phyloP scores from a whole-genome alignment of 2,797 vertebrate genomes.

The Orestias chungarensis region DNA sequence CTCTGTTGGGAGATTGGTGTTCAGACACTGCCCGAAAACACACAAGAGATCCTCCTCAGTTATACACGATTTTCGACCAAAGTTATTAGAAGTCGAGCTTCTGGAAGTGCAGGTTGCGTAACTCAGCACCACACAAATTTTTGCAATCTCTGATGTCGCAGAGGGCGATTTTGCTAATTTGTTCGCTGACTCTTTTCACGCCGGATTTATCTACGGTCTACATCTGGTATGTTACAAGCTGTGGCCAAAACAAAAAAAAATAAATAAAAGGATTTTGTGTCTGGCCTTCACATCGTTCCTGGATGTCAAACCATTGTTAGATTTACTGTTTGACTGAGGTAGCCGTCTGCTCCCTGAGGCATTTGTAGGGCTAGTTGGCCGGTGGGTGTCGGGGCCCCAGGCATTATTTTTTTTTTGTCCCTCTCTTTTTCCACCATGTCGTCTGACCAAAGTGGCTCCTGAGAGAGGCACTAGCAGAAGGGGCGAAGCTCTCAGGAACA shows the following conservation, averaged over 20 bases:
- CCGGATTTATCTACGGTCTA: conserved; percentile 29
- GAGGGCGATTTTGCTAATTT: too few species aligned
- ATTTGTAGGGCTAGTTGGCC: conserved; percentile 32
- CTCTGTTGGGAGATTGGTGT: too few species aligned
- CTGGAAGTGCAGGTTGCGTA: not conserved
- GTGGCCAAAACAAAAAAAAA: not conserved
- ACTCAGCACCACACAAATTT: not conserved
- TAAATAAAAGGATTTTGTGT: not conserved
- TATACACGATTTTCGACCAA: too few species aligned
- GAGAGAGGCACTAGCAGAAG: conserved; percentile 33
- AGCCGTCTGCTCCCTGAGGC: conserved; percentile 62
- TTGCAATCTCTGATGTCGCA: not conserved
- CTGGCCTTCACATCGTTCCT: conserved; percentile 7
- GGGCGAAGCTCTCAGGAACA: conserved; percentile 45
- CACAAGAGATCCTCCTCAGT: too few species aligned
- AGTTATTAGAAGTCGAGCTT: not conserved
- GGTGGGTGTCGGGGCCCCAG: conserved; percentile 67
- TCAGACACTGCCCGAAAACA: too few species aligned
- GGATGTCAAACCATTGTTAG: conserved; percentile 40
- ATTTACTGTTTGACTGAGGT: conserved; percentile 51
- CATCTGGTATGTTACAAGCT: conserved; percentile 26
- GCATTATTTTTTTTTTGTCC: conserved; percentile 55
- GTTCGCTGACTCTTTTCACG: conserved; percentile 17
- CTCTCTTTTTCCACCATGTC: conserved; percentile 26
- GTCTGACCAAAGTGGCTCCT: conserved; percentile 37